Base-by-base conservation (phyloP, 2,113 vertebrate species). In the Cichladusa arquata region DNA sequence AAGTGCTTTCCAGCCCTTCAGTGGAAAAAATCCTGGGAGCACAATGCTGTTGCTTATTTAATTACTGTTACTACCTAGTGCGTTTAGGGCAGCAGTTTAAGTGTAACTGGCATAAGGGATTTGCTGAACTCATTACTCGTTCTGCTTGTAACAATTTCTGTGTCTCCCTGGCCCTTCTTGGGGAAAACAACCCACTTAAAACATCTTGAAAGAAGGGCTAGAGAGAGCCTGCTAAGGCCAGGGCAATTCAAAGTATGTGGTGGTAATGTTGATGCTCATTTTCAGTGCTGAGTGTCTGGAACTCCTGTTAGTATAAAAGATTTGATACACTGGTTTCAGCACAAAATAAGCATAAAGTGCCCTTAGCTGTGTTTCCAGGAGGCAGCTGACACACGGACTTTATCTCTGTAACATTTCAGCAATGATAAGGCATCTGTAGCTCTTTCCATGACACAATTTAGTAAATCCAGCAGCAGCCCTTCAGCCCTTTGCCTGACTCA, bases 351-450 rank as follows among this genome's bases (percentile, higher is more conserved):
- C 88, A 40, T 24, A 9, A 34, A 86, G 56, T 62, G 48, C 67
- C 76, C 54, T 92, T 36, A 54, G 79, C 78, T 81, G 81, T 1
- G 19, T 94, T 97, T 85, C 74, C 79, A 86, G 78, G 86, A 93
- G 94, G 89, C 70, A 62, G 61, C 83, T 71, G 48, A 26, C 48
- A 74, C 60, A 5, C 1, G 5, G 6, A 57, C 5, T 11, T 93
- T 88, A 90, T 92, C 95, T 90, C 88, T 83, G 74, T 80, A 93
- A 51, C 92, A 91, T 95, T 91, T 91, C 79, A 73, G 87, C 38
- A 54, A 45, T 74, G 87, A 95, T 95, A 95, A 96, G 92, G 79
- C 90, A 86, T 83, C 85, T 88, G 93, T 77, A 86, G 81, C 67
- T 81, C 92, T 94, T 94, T 94, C 87, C 12, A 20, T 93, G 81